Evolutionary conservation across 2,113 vertebrate species (phyloP), one percentile per base, ranked within the genome.

Genomic region (Ia io): DNA sequence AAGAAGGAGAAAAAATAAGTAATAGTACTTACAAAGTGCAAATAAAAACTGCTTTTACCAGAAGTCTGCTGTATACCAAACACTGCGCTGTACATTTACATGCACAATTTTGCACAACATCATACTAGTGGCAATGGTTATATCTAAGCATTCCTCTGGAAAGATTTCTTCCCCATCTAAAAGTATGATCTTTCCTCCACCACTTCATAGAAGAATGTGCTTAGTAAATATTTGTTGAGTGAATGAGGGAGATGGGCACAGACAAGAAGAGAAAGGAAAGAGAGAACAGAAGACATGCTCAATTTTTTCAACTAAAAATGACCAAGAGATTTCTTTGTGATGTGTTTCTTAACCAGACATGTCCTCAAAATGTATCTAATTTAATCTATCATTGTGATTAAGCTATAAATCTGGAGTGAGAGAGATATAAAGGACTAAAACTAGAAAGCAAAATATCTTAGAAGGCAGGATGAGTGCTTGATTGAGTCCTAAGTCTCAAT

Each of bases 211-310:
- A 96, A 86, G 51, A 84, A 88, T n/a, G 93, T 49, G 7, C 35
- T 82, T 63, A 76, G 53, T 63, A 67, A 95, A 74, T 69, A 76
- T 47, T 5, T 92, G 18, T 28, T 90, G 30, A 84, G 73, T 65
- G 10, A 93, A 44, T 91, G 37, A 92, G n/a, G 78, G 92, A 94
- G 23, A 95, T 67, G 23, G 67, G 30, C 35, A 85, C 23, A 79
- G 44, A 65, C 56, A 71, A 67, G 61, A 87, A 94, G n/a, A 92
- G n/a, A 92, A 90, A 94, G 56, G 42, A 83, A 88, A 95, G 23
- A 14, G 47, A 91, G 7, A 32, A 40, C 42, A 5, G 25, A 84
- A 94, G 25, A 1, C 22, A 53, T 23, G 22, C 1, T 88, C 30
- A 23, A 47, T 61, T 95, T 84, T 83, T 69, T 87, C 84, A 95